These are phyloP conservation scores for Acleris sparsana DNA, from an alignment of 2,888 invertebrate species.

Conservation along the genomic window DNA sequence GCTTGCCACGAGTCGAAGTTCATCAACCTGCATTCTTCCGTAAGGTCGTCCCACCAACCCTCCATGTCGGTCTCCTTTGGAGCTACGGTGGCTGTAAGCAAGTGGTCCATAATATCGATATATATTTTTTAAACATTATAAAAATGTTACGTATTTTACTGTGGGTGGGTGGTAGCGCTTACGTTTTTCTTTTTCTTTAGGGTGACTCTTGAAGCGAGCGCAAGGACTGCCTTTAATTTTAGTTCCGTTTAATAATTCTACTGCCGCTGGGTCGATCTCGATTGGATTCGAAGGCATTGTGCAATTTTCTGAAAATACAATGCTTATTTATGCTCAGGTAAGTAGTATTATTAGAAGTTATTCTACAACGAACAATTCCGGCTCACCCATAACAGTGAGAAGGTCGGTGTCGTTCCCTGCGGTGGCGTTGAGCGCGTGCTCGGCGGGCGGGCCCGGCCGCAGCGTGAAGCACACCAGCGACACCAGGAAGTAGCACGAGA, in stretches of 20 bases:
- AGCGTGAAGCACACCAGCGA: constrained; percentile 94
- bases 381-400: constrained; percentile 60
- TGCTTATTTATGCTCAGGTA: too few species aligned
- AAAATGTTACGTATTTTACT: too few species aligned
- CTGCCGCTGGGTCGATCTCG: constrained; percentile 61
- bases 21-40: constrained; percentile 88
- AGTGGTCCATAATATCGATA: neutral
- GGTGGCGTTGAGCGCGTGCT: constrained; percentile 64
- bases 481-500: constrained; percentile 94
- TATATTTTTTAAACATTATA: neutral
- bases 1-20: constrained; percentile 84
- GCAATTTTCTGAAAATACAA: constrained; percentile 65
- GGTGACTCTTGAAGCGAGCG: constrained; percentile 73
- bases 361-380: neutral
- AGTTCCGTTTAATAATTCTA: constrained; percentile 68
- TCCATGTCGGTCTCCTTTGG: constrained; percentile 81
- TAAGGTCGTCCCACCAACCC: constrained; percentile 89
- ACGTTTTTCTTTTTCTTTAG: constrained; percentile 73
- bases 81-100: constrained; percentile 50
- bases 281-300: constrained; percentile 53
- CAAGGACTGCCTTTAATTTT: constrained; percentile 61
- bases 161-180: constrained; percentile 33
- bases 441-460: constrained; percentile 92
- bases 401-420: constrained; percentile 64
- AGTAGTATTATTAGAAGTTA: too few species aligned